These are phyloP conservation scores for Quadriops clusia DNA, from an alignment of 2,888 invertebrate genomes.

Conservation along the genomic window DNA sequence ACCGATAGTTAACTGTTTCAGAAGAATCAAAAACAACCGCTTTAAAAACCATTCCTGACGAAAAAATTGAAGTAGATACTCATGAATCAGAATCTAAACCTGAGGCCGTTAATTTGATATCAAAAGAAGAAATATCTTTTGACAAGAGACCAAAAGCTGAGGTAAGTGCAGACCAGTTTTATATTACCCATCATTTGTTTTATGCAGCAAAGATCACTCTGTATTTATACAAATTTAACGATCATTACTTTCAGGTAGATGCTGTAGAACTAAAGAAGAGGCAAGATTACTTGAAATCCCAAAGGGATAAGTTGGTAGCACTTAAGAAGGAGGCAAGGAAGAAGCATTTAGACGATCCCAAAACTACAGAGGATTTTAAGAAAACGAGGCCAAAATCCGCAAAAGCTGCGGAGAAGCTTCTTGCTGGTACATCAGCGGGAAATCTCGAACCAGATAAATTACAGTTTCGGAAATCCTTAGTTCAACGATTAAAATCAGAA, in stretches of 20 bases:
- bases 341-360: constrained; percentile 50
- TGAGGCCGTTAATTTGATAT: constrained; percentile 1
- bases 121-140: too few relatives aligned
- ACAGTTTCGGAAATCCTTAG: constrained; percentile 71
- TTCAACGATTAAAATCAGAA: constrained; percentile 73
- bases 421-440: constrained; percentile 39
- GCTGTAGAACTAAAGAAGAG: constrained; percentile 60
- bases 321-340: constrained; percentile 81
- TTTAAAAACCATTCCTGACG: constrained; percentile 15
- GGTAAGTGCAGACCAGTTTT: constrained; percentile 2
- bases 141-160: constrained; percentile 12
- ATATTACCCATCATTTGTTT: not conserved
- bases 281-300: constrained; percentile 75
- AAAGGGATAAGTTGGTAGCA: constrained; percentile 81
- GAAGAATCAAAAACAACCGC: too few relatives aligned
- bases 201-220: not conserved
- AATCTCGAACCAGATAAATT: constrained; percentile 46
- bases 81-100: constrained; percentile 6
- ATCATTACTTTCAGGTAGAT: constrained; percentile 33
- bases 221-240: not conserved
- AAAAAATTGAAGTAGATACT: constrained; percentile 8
- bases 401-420: constrained; percentile 54
- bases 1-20: constrained; percentile 2
- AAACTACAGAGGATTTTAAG: constrained; percentile 30
- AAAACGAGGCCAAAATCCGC: constrained; percentile 57